Conservation (phyloP, 2,888 invertebrate genomes). For the Apamea anceps region DNA sequence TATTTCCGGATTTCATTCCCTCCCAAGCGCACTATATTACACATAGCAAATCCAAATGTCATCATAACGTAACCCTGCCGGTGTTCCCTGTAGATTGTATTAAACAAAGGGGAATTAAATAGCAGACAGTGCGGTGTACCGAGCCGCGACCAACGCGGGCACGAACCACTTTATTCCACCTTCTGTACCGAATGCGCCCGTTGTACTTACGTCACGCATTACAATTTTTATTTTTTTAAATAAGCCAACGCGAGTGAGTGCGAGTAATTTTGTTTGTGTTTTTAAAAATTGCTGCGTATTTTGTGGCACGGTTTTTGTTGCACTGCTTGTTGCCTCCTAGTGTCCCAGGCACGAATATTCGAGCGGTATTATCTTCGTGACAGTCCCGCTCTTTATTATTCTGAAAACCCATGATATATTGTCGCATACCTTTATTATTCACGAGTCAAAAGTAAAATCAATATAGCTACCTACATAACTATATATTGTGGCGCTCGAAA, state of each 20-base stretch:
- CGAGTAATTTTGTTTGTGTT: constrained; percentile 68
- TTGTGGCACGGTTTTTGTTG: constrained; percentile 56
- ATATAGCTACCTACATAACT: constrained; percentile 31
- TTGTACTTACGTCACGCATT: constrained; percentile 70
- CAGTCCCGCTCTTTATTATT: constrained; percentile 53
- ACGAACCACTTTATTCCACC: constrained; percentile 78
- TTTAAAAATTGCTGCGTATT: constrained; percentile 63
- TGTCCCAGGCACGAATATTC: constrained; percentile 53
- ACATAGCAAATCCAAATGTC: constrained; percentile 79
- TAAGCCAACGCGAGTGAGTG: constrained; percentile 65
- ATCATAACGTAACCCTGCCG: constrained; percentile 81
- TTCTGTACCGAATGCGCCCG: constrained; percentile 66
- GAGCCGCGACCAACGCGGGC: constrained; percentile 78
- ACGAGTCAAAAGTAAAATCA: constrained; percentile 43
- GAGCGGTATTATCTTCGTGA: constrained; percentile 55
- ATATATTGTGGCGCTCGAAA: constrained; percentile 39
- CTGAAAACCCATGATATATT: constrained; percentile 43
- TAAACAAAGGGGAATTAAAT: constrained; percentile 85
- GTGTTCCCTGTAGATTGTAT: constrained; percentile 83
- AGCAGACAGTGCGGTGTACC: constrained; percentile 81
- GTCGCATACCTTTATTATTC: constrained; percentile 37
- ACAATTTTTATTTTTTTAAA: constrained; percentile 68
- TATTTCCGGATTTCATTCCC: constrained; percentile 82
- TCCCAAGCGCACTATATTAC: constrained; percentile 76
- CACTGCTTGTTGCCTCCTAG: constrained; percentile 60